phyloP scores from a whole-genome alignment of 2,888 invertebrate species.

The Athrips mouffetella region DNA sequence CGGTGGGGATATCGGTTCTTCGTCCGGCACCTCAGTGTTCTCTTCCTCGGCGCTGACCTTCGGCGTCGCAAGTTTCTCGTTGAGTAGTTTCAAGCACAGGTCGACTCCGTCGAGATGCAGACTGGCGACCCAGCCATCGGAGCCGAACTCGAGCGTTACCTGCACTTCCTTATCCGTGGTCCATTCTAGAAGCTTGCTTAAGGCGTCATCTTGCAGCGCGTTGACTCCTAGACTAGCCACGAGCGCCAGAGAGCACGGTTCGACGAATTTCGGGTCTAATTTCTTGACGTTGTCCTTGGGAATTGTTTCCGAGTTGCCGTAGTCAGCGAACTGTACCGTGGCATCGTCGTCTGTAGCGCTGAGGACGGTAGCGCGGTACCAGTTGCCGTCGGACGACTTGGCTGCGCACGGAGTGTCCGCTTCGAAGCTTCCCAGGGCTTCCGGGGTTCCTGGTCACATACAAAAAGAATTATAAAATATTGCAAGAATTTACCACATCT shows the following conservation, averaged over 20 bases:
- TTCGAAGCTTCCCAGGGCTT: slow-evolving; percentile 60
- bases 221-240: slow-evolving; percentile 59
- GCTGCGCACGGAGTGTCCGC: slow-evolving; percentile 80
- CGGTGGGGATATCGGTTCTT: slow-evolving; percentile 53
- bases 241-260: slow-evolving; percentile 59
- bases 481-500: too few species aligned
- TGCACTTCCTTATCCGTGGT: slow-evolving; percentile 71
- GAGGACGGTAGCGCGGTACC: slow-evolving; percentile 82
- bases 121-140: slow-evolving; percentile 77
- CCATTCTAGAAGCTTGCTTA: slow-evolving; percentile 58
- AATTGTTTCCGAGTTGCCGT: slow-evolving; percentile 82
- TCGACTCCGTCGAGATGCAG: slow-evolving; percentile 72
- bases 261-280: slow-evolving; percentile 67
- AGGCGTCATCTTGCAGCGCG: slow-evolving; percentile 57
- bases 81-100: slow-evolving; percentile 66
- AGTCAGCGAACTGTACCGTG: slow-evolving; percentile 81
- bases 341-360: slow-evolving; percentile 60
- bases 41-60: slow-evolving; percentile 37
- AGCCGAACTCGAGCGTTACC: slow-evolving; percentile 74
- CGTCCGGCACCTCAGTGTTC: slow-evolving; percentile 36
- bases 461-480: too few species aligned
- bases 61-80: slow-evolving; percentile 60
- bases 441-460: slow-evolving; percentile 50
- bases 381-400: slow-evolving; percentile 80
- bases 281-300: slow-evolving; percentile 60